phyloP scores from a whole-genome alignment of 2,797 vertebrate genomes.

The Oryzias sinensis region DNA sequence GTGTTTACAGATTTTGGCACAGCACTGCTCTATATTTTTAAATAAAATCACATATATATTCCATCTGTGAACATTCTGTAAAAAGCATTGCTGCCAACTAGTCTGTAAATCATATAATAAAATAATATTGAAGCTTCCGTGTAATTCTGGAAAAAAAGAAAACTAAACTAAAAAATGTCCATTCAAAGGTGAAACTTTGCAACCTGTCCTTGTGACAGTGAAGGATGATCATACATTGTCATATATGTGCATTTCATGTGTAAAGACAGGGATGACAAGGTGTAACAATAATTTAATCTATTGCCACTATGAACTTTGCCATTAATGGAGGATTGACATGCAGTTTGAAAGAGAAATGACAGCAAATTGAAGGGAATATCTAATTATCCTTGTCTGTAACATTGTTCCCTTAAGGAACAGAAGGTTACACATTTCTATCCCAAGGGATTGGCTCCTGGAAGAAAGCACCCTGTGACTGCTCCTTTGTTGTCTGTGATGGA shows the following conservation, averaged over 20 bases:
- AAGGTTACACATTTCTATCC: constrained; percentile 33
- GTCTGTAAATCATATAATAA: too few species aligned
- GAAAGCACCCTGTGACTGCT: constrained; percentile 22
- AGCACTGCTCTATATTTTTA: too few species aligned
- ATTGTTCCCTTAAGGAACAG: constrained; percentile 27
- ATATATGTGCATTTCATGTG: not conserved
- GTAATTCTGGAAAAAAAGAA: too few species aligned
- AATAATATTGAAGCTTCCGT: too few species aligned
- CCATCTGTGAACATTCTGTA: too few species aligned
- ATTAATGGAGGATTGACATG: constrained; percentile 14
- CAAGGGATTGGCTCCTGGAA: constrained; percentile 30
- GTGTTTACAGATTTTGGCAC: too few species aligned
- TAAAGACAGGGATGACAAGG: too few species aligned
- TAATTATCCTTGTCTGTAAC: constrained; percentile 39
- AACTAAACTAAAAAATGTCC: too few species aligned
- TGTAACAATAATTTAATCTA: constrained; percentile 48
- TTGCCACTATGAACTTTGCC: constrained; percentile 31
- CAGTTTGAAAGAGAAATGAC: constrained; percentile 18
- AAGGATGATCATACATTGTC: not conserved
- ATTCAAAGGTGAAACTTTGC: too few species aligned
- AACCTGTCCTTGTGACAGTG: not conserved
- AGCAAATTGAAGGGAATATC: constrained; percentile 8
- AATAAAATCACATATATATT: too few species aligned
- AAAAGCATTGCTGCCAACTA: too few species aligned
- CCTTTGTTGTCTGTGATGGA: constrained; percentile 66